Base-by-base conservation (phyloP, 2,888 invertebrate species). In the Andrena hattorfiana region DNA sequence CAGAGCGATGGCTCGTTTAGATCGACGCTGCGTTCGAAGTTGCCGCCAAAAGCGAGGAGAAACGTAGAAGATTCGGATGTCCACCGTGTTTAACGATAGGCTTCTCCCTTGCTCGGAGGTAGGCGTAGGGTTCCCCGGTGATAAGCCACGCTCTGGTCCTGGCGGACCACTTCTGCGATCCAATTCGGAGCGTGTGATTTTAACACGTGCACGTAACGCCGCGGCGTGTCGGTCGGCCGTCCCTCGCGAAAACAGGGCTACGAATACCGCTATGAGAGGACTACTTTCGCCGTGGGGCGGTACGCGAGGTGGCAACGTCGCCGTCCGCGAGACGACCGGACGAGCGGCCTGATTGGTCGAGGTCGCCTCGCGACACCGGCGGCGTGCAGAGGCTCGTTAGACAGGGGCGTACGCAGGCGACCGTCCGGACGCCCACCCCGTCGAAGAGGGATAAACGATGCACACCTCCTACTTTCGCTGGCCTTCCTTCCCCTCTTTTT, bases 291-390 rank as follows among this genome's bases (percentile, higher is more conserved):
- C 76, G 79, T 88, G 88, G 90, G 90, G 88, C 89, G 88, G 90
- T 89, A 90, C 91, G 92, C 94, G 93, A 94, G 94, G 94, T 94
- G 93, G 94, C 92, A 94, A 92, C 91, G 91, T 91, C 92, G 92
- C 92, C 91, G 94, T 94, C 93, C 68, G 77, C 51, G 54, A 78
- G 70, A 60, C 54, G 68, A 77, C 70, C 85, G 62, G 75, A 83
- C 78, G 72, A 62, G 73, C 35, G 54, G 59, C 49, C 72, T 56
- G 85, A 90, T 91, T 91, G 90, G 90, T 74, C 42, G 82, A 6
- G n/a, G 3, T 64, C 28, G 64, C 30, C 51, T 59, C 68, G 66
- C 69, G 70, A 71, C 64, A 69, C 80, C 63, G 62, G 62, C 76
- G 28, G 42, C 81, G 70, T 68, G 71, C 77, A 66, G 72, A 79